A percentile compares a stretch with the other conserved stretches of the same genome.
Conservation (phyloP, 2,888 invertebrate species). For the Noctua pronuba region DNA sequence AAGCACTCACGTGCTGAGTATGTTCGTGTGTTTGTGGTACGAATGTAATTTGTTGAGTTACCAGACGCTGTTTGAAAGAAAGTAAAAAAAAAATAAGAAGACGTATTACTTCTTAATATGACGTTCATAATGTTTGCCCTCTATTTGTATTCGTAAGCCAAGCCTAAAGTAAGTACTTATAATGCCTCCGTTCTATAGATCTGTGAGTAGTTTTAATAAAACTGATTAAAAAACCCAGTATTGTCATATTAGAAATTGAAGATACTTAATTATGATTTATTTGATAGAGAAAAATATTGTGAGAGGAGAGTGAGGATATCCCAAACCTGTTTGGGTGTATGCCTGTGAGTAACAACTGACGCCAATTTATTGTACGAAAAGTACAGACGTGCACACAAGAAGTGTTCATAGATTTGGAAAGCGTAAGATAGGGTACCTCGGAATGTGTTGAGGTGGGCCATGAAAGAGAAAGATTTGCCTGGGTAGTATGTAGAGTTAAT, state of each 20-base stretch:
- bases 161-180: slow-evolving; percentile 40
- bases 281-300: not conserved
- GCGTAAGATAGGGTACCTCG: not conserved
- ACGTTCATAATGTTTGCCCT: slow-evolving; percentile 27
- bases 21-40: slow-evolving; percentile 43
- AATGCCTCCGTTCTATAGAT: slow-evolving; percentile 22
- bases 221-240: slow-evolving; percentile 6
- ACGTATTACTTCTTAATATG: slow-evolving; percentile 15
- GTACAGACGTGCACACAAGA: not conserved
- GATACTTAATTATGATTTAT: slow-evolving; percentile 4
- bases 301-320: not conserved
- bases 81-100: slow-evolving; percentile 44
- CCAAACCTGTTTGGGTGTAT: not conserved
- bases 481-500: not conserved
- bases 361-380: not conserved
- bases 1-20: slow-evolving; percentile 70
- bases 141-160: slow-evolving; percentile 22
- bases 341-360: not conserved
- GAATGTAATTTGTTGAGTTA: slow-evolving; percentile 75
- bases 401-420: not conserved
- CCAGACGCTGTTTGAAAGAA: slow-evolving; percentile 74
- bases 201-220: slow-evolving; percentile 35
- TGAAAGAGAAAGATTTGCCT: not conserved
- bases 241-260: slow-evolving; percentile 28
- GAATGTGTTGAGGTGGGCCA: not conserved